Conservation (phyloP, 1,140 invertebrate genomes). For the Arctopsyche grandis region DNA sequence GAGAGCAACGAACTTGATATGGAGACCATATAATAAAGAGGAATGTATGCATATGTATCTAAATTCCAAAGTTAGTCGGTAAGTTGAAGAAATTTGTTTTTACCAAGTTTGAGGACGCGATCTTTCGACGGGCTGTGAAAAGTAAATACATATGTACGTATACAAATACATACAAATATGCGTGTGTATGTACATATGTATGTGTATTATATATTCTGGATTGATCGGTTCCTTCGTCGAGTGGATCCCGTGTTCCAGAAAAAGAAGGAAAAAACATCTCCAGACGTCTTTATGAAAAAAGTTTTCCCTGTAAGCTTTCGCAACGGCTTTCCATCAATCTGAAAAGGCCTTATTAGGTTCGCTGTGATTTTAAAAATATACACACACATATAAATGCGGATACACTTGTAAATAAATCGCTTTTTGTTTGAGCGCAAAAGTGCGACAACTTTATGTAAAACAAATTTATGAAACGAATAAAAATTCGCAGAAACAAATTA, state of each 20-base stretch:
- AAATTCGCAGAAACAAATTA: not conserved
- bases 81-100: too few relatives aligned
- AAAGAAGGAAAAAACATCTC: not conserved
- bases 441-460: not conserved
- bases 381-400: too few relatives aligned
- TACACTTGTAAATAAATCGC: too few relatives aligned
- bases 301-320: not conserved
- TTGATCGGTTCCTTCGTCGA: slow-evolving; percentile 7
- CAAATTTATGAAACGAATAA: not conserved
- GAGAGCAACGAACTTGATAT: too few relatives aligned
- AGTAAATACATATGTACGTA: not conserved
- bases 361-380: not conserved
- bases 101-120: not conserved
- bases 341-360: slow-evolving; percentile 1
- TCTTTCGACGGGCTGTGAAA: not conserved
- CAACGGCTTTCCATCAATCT: slow-evolving; percentile 26
- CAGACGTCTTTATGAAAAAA: slow-evolving; percentile 27
- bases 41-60: too few relatives aligned
- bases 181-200: not conserved
- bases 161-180: not conserved
- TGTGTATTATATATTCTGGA: not conserved
- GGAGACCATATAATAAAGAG: too few relatives aligned
- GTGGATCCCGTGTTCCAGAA: not conserved
- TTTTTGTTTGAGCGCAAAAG: not conserved
- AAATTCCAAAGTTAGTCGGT: too few relatives aligned